Base-by-base conservation (phyloP, 1,140 invertebrate genomes). In the Gryon sp. region DNA sequence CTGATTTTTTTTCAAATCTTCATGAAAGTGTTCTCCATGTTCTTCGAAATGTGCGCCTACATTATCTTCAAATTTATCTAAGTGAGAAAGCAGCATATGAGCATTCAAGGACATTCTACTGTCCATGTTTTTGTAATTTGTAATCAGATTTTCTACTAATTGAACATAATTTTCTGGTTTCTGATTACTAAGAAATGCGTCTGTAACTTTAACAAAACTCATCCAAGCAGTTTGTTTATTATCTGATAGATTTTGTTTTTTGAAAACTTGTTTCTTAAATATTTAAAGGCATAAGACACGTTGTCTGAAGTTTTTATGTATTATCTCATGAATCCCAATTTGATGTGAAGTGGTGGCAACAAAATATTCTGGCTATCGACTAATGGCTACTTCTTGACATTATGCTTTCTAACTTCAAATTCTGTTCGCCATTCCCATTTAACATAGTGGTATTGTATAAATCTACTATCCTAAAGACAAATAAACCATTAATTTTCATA, bases 21-120 rank as follows among this genome's bases (percentile, higher is more conserved):
- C 83, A 69, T 88, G 85, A 55, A 89, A 85, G 19, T 74, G 46
- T 46, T 87, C 82, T 18, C 60, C 77, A 19, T 66, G 46, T 41
- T 72, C 28, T 59, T 87, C 79, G 18, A 79, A 81, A 66, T 81
- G 79, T 0, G 72, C 80, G 41, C 77, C 81, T 41, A 84, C 68
- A 50, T 87, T 86, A 24, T 83, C 32, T 73, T 82, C 76, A 69
- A 84, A 86, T 75, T 82, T 70, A 75, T 85, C 78, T 12, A 85
- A 70, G 68, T 87, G 82, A 73, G 80, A 55, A 82, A 84, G 78
- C 34, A 88, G 72, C 76, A 85, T 82, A 69, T 87, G 81, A 11
- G 86, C 41, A 66, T 86, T 87, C 26, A 83, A 19, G 15, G 79
- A 87, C 82, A 86, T 85, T 34, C 77, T 78, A 72, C 83, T 84